phyloP scores from a whole-genome alignment of 2,797 vertebrate species.

The Champsocephalus esox region DNA sequence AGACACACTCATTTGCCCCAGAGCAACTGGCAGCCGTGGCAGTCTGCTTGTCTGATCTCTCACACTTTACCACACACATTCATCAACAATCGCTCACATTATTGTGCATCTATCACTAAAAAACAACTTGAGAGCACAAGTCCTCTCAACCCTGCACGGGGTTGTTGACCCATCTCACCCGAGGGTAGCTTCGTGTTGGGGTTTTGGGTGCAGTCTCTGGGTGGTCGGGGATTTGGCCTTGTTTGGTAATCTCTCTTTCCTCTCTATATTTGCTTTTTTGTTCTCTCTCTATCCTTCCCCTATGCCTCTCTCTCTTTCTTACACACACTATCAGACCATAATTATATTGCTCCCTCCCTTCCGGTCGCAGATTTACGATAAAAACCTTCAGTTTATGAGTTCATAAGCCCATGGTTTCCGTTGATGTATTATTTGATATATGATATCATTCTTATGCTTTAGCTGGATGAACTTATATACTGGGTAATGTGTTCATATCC shows the following conservation, averaged over 20 bases:
- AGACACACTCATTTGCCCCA: constrained; percentile 66
- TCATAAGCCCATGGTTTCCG: constrained; percentile 6
- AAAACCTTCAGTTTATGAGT: constrained; percentile 28
- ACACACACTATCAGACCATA: constrained; percentile 42
- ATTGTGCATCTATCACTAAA: constrained; percentile 49
- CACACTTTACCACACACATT: constrained; percentile 65
- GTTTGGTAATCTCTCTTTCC: constrained; percentile 78
- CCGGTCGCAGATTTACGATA: constrained; percentile 39
- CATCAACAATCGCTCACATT: constrained; percentile 56
- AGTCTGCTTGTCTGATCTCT: constrained; percentile 69
- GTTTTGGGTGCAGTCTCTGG: constrained; percentile 66
- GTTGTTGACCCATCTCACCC: constrained; percentile 49
- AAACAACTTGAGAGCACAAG: constrained; percentile 38
- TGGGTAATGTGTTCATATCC: not conserved
- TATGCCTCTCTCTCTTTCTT: constrained; percentile 18
- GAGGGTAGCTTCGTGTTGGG: constrained; percentile 40
- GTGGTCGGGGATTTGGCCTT: constrained; percentile 79
- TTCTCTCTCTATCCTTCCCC: constrained; percentile 30
- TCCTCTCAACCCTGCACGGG: constrained; percentile 6
- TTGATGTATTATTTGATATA: constrained; percentile 24
- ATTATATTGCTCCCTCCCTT: constrained; percentile 43
- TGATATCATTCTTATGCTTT: constrained; percentile 10
- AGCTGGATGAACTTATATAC: not conserved
- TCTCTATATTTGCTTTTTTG: constrained; percentile 46
- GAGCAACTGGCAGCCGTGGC: constrained; percentile 65